A percentile compares a stretch with the other conserved stretches of the same genome.
These are phyloP conservation scores for Troilus luridus DNA, from an alignment of 2,888 invertebrate species.

Conservation along the genomic window DNA sequence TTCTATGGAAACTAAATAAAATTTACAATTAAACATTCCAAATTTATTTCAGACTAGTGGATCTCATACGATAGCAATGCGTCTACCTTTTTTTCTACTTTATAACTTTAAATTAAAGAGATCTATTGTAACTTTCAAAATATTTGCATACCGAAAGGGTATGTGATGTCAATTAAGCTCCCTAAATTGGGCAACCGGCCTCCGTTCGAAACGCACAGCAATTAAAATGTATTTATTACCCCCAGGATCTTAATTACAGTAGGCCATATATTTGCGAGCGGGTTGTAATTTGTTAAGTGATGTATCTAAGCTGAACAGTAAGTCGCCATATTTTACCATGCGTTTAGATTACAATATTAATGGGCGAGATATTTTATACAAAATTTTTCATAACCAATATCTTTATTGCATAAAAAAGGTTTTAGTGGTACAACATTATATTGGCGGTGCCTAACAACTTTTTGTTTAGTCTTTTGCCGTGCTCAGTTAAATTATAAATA, in stretches of 20 bases:
- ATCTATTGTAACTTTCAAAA: neutral
- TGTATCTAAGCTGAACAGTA: neutral
- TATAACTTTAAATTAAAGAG: no score
- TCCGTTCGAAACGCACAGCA: neutral
- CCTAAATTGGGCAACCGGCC: neutral
- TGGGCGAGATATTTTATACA: neutral
- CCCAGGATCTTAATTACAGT: neutral
- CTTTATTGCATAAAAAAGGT: no score
- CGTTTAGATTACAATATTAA: neutral
- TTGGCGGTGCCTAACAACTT: no score
- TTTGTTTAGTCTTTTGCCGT: no score
- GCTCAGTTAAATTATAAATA: no score
- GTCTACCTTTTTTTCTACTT: no score
- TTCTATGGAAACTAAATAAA: no score
- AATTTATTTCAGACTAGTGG: no score
- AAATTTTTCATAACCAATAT: neutral
- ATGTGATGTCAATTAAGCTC: neutral
- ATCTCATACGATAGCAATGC: no score
- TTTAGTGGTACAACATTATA: no score
- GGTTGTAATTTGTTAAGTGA: neutral
- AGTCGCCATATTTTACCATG: neutral
- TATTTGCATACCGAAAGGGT: neutral
- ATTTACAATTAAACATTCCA: no score
- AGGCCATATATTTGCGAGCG: neutral
- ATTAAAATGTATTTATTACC: conserved; percentile 13